Evolutionary conservation across 2,888 invertebrate genomes (phyloP).

Genomic region (Hypomecis atomaria): DNA sequence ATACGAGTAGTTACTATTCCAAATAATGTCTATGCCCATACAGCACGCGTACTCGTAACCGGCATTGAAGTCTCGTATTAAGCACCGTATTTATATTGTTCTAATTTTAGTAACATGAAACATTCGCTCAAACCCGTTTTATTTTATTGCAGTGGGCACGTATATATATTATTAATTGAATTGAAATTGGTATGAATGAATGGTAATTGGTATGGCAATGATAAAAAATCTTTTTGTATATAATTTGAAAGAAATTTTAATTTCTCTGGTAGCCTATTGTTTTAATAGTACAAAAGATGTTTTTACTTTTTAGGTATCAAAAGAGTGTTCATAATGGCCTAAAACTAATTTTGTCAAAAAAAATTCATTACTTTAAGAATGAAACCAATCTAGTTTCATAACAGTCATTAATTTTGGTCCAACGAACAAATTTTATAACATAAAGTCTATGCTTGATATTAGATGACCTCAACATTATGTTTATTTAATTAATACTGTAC

Average conservation of each 20-base stretch:
- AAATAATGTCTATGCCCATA: constrained; percentile 6
- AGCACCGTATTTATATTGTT: constrained; percentile 6
- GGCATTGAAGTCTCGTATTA: constrained; percentile 2
- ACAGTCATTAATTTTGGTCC: constrained; percentile 8
- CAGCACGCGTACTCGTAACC: constrained; percentile 2
- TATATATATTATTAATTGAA: neutral
- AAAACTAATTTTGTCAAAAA: constrained; percentile 8
- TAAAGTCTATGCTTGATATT: neutral
- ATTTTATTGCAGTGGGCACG: neutral
- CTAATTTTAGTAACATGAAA: constrained; percentile 11
- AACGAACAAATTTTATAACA: neutral
- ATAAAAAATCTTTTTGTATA: neutral
- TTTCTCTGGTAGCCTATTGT: constrained; percentile 10
- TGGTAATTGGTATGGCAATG: too few relatives aligned
- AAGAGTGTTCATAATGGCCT: constrained; percentile 5
- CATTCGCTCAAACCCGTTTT: neutral
- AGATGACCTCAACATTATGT: neutral
- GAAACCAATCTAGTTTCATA: constrained; percentile 14
- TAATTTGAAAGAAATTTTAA: constrained; percentile 6
- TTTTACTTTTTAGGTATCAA: constrained; percentile 10
- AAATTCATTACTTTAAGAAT: constrained; percentile 9
- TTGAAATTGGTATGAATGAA: too few relatives aligned
- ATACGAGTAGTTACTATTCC: neutral
- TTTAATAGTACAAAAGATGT: constrained; percentile 12
- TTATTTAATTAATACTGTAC: too few relatives aligned